Evolutionary conservation across 2,797 vertebrate species (phyloP), one percentile per base, ranked within the genome.

Genomic region (Heteromormyrus szaboi): DNA sequence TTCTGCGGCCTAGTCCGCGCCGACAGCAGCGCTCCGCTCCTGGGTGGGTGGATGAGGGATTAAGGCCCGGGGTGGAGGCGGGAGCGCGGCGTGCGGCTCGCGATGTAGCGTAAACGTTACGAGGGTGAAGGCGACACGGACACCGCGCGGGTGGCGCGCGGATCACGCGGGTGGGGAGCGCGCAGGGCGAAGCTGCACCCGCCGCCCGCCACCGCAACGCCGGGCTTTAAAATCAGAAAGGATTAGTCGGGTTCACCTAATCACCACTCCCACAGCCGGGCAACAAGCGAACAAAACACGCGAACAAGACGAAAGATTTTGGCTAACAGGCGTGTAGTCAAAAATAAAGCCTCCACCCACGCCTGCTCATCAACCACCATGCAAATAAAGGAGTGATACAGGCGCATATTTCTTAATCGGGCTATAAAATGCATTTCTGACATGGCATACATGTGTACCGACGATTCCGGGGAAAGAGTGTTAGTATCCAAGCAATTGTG

Each of bases 1-100:
- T 65, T 86, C 19, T 48, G 89, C 84, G 88, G 88, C 89, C 88
- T 89, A 87, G 14, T 86, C 53, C 9, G n/a, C 50, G 12, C 86
- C 81, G 17, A 87, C 50, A 46, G 11, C 65, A 2, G 87, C 48
- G 33, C 50, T 48, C 6, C 14, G 59, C 25, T 50, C 72, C 48
- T 37, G 29, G 76, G 37, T n/a, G 76, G 37, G 72, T 17, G 33
- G 41, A n/a, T n/a, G 41, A n/a, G 33, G 33, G 72, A 41, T 44
- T 41, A 8, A 19, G 33, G 72, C 33, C 72, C 72, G 72, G 33
- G 72, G 29, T 8, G 76, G 76, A 46, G 41, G 7, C 17, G 41
- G 41, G 76, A n/a, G 68, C 72, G 72, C 33, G 14, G 72, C 72
- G 37, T 79, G 72, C 33, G 17, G 5, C 17, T 44, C 37, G 72